Conservation (phyloP, 2,888 invertebrate genomes). For the Therioaphis trifolii region DNA sequence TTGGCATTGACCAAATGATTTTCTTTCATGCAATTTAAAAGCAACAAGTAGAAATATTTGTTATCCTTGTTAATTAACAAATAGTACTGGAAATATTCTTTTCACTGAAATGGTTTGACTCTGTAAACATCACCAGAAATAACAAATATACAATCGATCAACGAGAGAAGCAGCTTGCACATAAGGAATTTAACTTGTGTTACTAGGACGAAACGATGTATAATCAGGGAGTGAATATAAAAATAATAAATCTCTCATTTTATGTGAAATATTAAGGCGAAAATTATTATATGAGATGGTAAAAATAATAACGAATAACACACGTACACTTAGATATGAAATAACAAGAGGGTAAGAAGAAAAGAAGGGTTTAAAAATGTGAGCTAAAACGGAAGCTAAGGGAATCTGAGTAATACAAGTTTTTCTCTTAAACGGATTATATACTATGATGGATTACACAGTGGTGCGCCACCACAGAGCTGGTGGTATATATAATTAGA, state of each 20-base stretch:
- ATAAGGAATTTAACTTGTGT: conserved; percentile 31
- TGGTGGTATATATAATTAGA: conserved; percentile 26
- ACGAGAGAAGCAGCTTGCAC: not conserved
- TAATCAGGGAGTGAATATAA: conserved; percentile 53
- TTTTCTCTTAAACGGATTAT: conserved; percentile 60
- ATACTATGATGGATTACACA: conserved; percentile 59
- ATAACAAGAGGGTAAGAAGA: conserved; percentile 42
- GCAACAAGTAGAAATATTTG: conserved; percentile 17
- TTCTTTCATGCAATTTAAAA: not conserved
- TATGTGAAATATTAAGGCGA: conserved; percentile 37
- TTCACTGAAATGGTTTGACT: conserved; percentile 1
- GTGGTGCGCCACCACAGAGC: too few relatives aligned
- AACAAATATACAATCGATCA: conserved; percentile 51
- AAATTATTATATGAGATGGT: conserved; percentile 52
- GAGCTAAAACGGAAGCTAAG: conserved; percentile 59
- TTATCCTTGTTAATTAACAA: conserved; percentile 20
- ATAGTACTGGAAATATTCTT: not conserved
- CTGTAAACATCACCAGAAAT: conserved; percentile 18
- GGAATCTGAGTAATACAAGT: conserved; percentile 63
- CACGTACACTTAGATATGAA: conserved; percentile 44
- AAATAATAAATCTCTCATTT: conserved; percentile 60
- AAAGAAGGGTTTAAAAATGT: conserved; percentile 58
- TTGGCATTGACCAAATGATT: not conserved
- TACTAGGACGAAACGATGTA: conserved; percentile 57
- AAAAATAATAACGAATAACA: conserved; percentile 60